phyloP scores from a whole-genome alignment of 2,797 vertebrate genomes.

The Sciurus carolinensis region DNA sequence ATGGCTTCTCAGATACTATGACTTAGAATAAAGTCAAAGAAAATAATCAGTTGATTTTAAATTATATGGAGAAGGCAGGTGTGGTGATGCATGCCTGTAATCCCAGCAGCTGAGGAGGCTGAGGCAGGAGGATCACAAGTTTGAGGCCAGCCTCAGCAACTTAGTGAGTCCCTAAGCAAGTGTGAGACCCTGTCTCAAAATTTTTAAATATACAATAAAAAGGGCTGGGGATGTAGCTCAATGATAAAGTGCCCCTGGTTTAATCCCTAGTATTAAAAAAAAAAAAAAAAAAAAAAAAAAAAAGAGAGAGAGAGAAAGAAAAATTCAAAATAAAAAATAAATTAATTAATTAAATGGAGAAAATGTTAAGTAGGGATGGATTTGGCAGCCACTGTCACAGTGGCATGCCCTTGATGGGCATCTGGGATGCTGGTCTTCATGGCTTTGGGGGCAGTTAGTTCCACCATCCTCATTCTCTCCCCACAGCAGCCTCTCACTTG shows the following conservation, averaged over 20 bases:
- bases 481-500: not conserved
- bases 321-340: not conserved
- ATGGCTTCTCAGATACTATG: not conserved
- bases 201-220: too few relatives aligned
- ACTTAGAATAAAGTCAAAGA: constrained; percentile 25
- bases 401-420: not conserved
- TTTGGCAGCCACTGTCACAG: not conserved
- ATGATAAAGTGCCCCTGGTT: too few relatives aligned
- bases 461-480: not conserved
- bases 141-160: too few relatives aligned
- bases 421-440: not conserved
- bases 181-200: too few relatives aligned
- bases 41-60: constrained; percentile 13
- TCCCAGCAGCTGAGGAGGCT: too few relatives aligned
- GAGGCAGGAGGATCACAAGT: too few relatives aligned
- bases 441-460: not conserved
- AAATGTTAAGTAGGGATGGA: not conserved
- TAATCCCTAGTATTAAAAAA: too few relatives aligned
- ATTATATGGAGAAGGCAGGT: not conserved
- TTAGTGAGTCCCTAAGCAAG: too few relatives aligned
- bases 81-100: too few relatives aligned
- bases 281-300: not conserved
- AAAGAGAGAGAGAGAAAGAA: too few relatives aligned
- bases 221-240: too few relatives aligned
- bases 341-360: not conserved